A percentile compares a stretch with the other conserved stretches of the same genome.
Evolutionary conservation across 2,888 invertebrate species (phyloP).

Genomic region (Phyto melanocephala): DNA sequence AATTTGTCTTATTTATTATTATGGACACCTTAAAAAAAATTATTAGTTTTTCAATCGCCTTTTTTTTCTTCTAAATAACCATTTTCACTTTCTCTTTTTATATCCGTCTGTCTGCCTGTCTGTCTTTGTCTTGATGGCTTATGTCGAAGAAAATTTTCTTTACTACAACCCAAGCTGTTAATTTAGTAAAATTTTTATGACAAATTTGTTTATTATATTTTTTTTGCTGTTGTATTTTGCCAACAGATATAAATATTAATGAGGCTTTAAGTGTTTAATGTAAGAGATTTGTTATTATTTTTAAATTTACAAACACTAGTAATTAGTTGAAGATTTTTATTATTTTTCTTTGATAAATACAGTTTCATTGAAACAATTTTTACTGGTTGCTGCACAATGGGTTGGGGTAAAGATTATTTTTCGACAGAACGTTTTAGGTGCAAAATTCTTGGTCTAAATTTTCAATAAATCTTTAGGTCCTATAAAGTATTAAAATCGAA

Average conservation of each 20-base stretch:
- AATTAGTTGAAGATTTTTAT: slow-evolving; percentile 35
- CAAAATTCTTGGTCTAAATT: too few relatives aligned
- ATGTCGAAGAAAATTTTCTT: slow-evolving; percentile 44
- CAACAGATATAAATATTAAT: slow-evolving; percentile 19
- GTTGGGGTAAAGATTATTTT: too few relatives aligned
- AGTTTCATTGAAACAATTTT: not conserved
- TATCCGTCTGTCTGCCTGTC: not conserved
- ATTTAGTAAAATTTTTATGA: slow-evolving; percentile 20
- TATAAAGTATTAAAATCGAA: too few relatives aligned
- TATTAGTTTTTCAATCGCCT: not conserved
- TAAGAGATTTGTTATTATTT: slow-evolving; percentile 30
- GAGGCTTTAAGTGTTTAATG: slow-evolving; percentile 13
- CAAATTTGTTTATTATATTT: slow-evolving; percentile 17
- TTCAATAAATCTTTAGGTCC: too few relatives aligned
- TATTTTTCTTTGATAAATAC: not conserved
- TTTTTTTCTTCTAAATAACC: not conserved
- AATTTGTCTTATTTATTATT: slow-evolving; percentile 46
- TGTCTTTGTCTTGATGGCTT: slow-evolving; percentile 22
- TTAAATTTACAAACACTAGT: slow-evolving; percentile 10
- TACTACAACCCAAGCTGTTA: slow-evolving; percentile 12
- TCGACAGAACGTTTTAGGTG: too few relatives aligned
- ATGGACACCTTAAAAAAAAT: slow-evolving; percentile 29
- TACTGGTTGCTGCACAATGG: too few relatives aligned
- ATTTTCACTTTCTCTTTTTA: slow-evolving; percentile 48
- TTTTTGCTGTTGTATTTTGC: slow-evolving; percentile 1